Evolutionary conservation across 2,888 invertebrate genomes (phyloP), one percentile per base, ranked within the genome.

Genomic region (Pterostichus madidus): DNA sequence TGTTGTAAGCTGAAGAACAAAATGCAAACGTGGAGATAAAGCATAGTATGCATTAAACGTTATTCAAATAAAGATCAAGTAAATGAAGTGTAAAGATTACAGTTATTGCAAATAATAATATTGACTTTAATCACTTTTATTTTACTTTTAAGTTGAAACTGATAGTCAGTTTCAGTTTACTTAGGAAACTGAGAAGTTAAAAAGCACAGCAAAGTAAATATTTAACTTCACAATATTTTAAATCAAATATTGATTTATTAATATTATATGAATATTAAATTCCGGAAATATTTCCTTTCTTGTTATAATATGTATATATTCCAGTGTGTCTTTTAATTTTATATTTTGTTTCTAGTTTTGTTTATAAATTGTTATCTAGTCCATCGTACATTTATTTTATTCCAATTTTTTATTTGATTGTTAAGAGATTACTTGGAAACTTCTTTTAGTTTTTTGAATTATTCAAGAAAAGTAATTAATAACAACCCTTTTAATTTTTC

Each of bases 81-180:
- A 35, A 64, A 35, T 64, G 64, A 64, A 64, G 32, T 13, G 64
- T 35, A 64, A 64, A 64, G 64, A 64, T 64, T 64, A 64, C 32
- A 64, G 32, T 64, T 64, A 64, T 35, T 13, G 35, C 0, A 35
- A 35, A 35, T 35, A 64, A 35, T 32, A 64, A 39, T 8, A 39
- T 39, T 39, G 39, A 39, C 5, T 39, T 2, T 39, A 39, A 39
- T 39, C 6, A 64, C 32, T 64, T 59, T 59, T 64, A 64, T 64
- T 35, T n/a, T 32, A 35, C 13, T 24, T 24, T n/a, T n/a, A n/a
- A n/a, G n/a, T n/a, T 59, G 31, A 6, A 59, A 59, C 24, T 59
- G 64, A 59, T 64, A 64, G 61, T 32, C 31, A 10, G 35, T 31
- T n/a, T 35, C n/a, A 59, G 64, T 64, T 32, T 64, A 64, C 35